Percentiles rank a stretch among this genome's conserved stretches.
Conservation (phyloP, 2,888 invertebrate genomes). For the Phlogophora meticulosa region DNA sequence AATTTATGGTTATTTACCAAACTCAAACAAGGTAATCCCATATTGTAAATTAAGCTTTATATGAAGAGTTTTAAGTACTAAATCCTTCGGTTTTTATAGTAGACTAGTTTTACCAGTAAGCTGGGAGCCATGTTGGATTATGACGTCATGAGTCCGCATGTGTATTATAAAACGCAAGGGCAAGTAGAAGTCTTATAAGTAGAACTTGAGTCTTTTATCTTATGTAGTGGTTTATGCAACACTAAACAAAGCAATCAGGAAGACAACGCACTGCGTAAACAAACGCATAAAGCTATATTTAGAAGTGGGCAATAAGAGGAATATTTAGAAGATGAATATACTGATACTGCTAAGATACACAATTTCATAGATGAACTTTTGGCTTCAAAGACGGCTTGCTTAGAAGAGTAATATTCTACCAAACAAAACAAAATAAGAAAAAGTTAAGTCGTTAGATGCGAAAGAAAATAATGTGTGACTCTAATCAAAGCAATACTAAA, state of each 20-base stretch:
- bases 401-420: background rate
- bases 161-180: slow-evolving; percentile 48
- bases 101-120: slow-evolving; percentile 50
- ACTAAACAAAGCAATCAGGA: slow-evolving; percentile 40
- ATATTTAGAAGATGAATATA: background rate
- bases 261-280: slow-evolving; percentile 35
- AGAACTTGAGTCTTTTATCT: slow-evolving; percentile 20
- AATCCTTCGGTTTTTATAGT: slow-evolving; percentile 6
- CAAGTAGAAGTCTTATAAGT: slow-evolving; percentile 34
- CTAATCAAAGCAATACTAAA: slow-evolving; percentile 16
- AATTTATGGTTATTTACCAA: slow-evolving; percentile 28
- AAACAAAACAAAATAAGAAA: slow-evolving; percentile 1
- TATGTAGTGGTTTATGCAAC: slow-evolving; percentile 21
- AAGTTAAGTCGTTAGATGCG: background rate
- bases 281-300: slow-evolving; percentile 43
- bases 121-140: slow-evolving; percentile 51
- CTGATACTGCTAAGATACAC: slow-evolving; percentile 5
- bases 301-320: slow-evolving; percentile 4
- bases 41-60: slow-evolving; percentile 36
- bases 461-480: slow-evolving; percentile 25
- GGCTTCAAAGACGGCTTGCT: background rate
- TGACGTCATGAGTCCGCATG: slow-evolving; percentile 56
- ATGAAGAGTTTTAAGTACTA: background rate
- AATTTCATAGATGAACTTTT: background rate
- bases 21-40: slow-evolving; percentile 18